These are phyloP conservation scores for Ochotona curzoniae DNA, from an alignment of 2,113 vertebrate genomes.

Conservation along the genomic window DNA sequence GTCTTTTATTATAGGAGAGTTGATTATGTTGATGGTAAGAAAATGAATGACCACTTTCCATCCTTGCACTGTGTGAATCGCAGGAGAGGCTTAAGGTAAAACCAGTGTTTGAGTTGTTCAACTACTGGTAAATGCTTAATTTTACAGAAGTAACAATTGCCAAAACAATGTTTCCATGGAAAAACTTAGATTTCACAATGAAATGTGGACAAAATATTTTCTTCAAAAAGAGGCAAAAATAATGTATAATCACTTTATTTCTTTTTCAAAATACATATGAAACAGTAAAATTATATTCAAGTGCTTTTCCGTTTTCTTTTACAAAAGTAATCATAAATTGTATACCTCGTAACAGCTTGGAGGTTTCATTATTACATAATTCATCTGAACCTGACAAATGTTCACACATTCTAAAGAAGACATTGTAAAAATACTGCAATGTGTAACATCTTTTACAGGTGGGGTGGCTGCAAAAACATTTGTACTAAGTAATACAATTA, in stretches of 20 bases:
- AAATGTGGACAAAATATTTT: slow-evolving; percentile 43
- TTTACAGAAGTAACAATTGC: not conserved
- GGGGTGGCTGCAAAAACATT: slow-evolving; percentile 87
- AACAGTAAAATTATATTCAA: slow-evolving; percentile 95
- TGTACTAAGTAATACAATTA: slow-evolving; percentile 87
- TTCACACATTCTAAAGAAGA: slow-evolving; percentile 88
- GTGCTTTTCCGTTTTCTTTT: slow-evolving; percentile 91
- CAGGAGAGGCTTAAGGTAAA: not conserved
- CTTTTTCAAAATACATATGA: slow-evolving; percentile 98
- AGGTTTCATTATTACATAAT: slow-evolving; percentile 89
- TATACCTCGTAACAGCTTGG: slow-evolving; percentile 92
- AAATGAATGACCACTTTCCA: not conserved
- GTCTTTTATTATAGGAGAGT: not conserved
- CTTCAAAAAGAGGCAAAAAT: slow-evolving; percentile 66
- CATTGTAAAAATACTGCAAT: slow-evolving; percentile 89
- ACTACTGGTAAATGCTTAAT: slow-evolving; percentile 10
- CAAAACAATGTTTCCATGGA: not conserved
- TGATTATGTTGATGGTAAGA: not conserved
- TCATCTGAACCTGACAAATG: slow-evolving; percentile 87
- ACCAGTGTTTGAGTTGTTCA: not conserved
- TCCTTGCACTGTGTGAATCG: not conserved
- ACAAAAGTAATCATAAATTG: slow-evolving; percentile 99
- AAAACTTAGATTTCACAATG: not conserved
- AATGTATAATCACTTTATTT: slow-evolving; percentile 88
- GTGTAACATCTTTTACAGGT: slow-evolving; percentile 85